Percentiles rank a stretch among this genome's conserved stretches.
phyloP scores from a whole-genome alignment of 2,113 vertebrate species.

The Prochilodus magdalenae region DNA sequence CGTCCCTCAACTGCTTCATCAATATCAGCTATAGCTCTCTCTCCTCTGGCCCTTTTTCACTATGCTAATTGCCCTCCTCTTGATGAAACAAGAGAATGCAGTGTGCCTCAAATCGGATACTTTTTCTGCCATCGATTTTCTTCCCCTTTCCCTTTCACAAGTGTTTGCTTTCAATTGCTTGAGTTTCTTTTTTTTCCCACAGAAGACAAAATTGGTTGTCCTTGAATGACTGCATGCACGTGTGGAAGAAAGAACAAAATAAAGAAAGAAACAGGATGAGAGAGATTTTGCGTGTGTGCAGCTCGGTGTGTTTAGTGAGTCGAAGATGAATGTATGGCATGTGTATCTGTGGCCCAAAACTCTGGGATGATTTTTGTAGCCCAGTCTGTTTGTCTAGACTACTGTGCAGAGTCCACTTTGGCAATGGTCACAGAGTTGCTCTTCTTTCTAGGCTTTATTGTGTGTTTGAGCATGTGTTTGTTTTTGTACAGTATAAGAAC shows the following conservation, averaged over 20 bases:
- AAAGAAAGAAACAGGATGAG: slow-evolving; percentile 10
- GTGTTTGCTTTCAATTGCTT: slow-evolving; percentile 27
- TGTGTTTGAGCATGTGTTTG: slow-evolving; percentile 18
- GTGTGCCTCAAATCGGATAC: slow-evolving; percentile 10
- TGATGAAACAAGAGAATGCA: slow-evolving; percentile 37
- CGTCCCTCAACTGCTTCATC: background rate
- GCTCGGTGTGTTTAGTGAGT: too few species aligned
- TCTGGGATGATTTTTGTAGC: too few species aligned
- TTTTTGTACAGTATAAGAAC: too few species aligned
- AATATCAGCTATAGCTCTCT: background rate
- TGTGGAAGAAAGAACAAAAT: slow-evolving; percentile 16
- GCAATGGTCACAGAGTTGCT: slow-evolving; percentile 5
- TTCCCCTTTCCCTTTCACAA: slow-evolving; percentile 25
- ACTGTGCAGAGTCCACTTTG: background rate
- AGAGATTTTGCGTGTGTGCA: background rate
- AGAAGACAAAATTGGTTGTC: slow-evolving; percentile 40
- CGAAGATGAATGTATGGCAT: background rate
- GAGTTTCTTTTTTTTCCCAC: slow-evolving; percentile 32
- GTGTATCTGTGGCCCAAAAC: background rate
- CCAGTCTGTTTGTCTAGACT: background rate
- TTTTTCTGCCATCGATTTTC: slow-evolving; percentile 34
- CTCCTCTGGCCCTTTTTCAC: slow-evolving; percentile 2
- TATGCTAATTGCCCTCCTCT: slow-evolving; percentile 30
- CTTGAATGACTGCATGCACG: slow-evolving; percentile 39
- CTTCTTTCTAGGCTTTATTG: slow-evolving; percentile 18